phyloP scores from a whole-genome alignment of 2,888 invertebrate species.

The Cartodere bifasciata region DNA sequence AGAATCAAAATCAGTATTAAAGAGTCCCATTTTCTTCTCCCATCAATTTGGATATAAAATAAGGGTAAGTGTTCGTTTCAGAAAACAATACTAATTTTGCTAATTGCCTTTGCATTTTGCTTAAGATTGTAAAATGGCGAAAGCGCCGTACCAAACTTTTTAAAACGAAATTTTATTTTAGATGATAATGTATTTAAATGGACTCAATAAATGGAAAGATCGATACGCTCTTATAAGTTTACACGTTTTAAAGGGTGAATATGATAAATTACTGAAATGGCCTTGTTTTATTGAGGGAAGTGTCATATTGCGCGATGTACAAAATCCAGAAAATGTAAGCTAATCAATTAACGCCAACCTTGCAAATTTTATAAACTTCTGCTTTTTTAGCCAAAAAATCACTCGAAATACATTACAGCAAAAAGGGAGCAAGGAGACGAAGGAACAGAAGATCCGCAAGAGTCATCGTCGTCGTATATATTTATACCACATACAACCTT shows the following conservation, averaged over 20 bases:
- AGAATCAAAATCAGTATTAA: slow-evolving; percentile 47
- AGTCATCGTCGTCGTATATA: slow-evolving; percentile 43
- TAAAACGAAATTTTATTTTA: slow-evolving; percentile 23
- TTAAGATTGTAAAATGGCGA: too few relatives aligned
- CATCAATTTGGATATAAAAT: slow-evolving; percentile 63
- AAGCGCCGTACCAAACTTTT: neutral
- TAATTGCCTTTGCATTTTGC: too few relatives aligned
- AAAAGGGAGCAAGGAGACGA: slow-evolving; percentile 37
- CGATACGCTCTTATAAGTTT: slow-evolving; percentile 58
- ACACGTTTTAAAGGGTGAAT: slow-evolving; percentile 54
- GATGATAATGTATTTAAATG: slow-evolving; percentile 59
- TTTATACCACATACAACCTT: slow-evolving; percentile 53
- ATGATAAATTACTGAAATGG: slow-evolving; percentile 59
- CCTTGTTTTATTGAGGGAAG: slow-evolving; percentile 56
- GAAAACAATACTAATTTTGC: slow-evolving; percentile 2
- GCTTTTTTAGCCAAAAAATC: slow-evolving; percentile 43
- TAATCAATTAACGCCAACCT: slow-evolving; percentile 1
- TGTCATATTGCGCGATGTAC: slow-evolving; percentile 49
- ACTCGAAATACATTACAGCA: slow-evolving; percentile 48
- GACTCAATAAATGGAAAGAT: slow-evolving; percentile 64
- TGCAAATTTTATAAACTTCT: slow-evolving; percentile 2
- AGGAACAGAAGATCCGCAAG: slow-evolving; percentile 33
- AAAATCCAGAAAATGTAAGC: slow-evolving; percentile 25
- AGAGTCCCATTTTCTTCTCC: slow-evolving; percentile 56
- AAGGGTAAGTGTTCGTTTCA: slow-evolving; percentile 36